Base-by-base conservation (phyloP, 1,140 invertebrate species). In the Drosophila orena region DNA sequence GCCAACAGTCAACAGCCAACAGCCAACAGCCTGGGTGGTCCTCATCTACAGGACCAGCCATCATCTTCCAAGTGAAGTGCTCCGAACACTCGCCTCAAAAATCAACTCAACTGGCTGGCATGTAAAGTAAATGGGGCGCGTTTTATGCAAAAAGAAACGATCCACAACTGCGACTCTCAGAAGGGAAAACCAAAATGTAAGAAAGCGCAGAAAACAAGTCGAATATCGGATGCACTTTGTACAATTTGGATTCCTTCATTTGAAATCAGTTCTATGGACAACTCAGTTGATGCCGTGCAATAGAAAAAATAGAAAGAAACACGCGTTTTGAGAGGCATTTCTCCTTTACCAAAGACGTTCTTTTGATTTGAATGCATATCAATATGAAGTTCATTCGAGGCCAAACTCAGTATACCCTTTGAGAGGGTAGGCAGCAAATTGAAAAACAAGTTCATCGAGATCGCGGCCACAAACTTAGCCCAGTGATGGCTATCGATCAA, bases 401-500 rank as follows among this genome's bases (percentile, higher is more conserved):
- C 10, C 15, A 1, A 3, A 6, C n/a, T 60, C 11, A 3, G 15
- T 43, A 43, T 20, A 65, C 62, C 34, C 12, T 0, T 64, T 37
- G 4, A 11, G 30, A 70, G 66, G 52, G 66, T 47, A 62, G n/a
- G 27, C 22, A 40, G n/a, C 15, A 46, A 22, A 47, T 50, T 44
- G 40, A 64, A 54, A 85, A 88, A 86, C 83, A 53, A 81, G 81
- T 86, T 88, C 61, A 64, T 61, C 58, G 64, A 66, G 79, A 85
- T 66, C 35, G 73, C 43, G 46, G 37, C 66, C 79, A 74, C 60
- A 65, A 68, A 76, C 47, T 40, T 64, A 72, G 69, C 59, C 49
- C 77, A 80, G 77, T 80, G 84, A 89, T 84, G 85, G 84, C 84
- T 85, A 89, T 89, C 84, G 84, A 89, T 89, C 84, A 89, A 79